Base-by-base conservation (phyloP, 2,113 vertebrate species). In the Tragelaphus scriptus region DNA sequence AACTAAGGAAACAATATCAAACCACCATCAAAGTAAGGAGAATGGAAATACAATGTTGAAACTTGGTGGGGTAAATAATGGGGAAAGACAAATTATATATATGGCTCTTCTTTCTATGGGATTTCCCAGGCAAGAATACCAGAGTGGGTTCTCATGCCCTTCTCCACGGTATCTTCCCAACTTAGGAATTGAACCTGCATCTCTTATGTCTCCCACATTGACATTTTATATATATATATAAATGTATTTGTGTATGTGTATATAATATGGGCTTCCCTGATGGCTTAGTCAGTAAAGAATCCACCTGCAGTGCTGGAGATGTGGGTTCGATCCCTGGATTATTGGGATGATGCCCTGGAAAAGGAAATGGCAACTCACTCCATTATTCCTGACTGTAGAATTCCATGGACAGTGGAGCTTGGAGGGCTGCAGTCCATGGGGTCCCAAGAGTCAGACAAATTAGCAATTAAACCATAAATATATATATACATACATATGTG, bases 271-370 rank as follows among this genome's bases (percentile, higher is more conserved):
- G n/a, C 19, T 71, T 71, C 19, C n/a, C 19, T 40, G 19, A 7
- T n/a, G 16, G 68, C n/a, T 71, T 36, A 71, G 65, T 36, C 65
- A 68, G n/a, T 71, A 40, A 71, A 40, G n/a, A 71, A 71, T 71
- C 68, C n/a, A 71, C 19, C n/a, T 71, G 68, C n/a, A 71, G n/a
- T 71, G 68, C 19, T 71, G n/a, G 19, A 23, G 10, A 71, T 21
- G 0, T 0, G 5, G 2, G 19, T 40, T 71, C 0, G 0, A 40
- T 71, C 19, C 68, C n/a, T 71, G 68, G 10, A 71, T 71, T 21
- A 0, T 71, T 71, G n/a, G 68, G 19, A 71, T 6, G 9, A 71
- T 71, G 68, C n/a, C n/a, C 68, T 23, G 9, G 68, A 71, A 71
- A 71, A 71, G 68, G n/a, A 36, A 71, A 71, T 71, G n/a, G n/a